These are phyloP conservation scores for Pseudochaenichthys georgianus DNA, from an alignment of 2,797 vertebrate genomes.

Conservation along the genomic window DNA sequence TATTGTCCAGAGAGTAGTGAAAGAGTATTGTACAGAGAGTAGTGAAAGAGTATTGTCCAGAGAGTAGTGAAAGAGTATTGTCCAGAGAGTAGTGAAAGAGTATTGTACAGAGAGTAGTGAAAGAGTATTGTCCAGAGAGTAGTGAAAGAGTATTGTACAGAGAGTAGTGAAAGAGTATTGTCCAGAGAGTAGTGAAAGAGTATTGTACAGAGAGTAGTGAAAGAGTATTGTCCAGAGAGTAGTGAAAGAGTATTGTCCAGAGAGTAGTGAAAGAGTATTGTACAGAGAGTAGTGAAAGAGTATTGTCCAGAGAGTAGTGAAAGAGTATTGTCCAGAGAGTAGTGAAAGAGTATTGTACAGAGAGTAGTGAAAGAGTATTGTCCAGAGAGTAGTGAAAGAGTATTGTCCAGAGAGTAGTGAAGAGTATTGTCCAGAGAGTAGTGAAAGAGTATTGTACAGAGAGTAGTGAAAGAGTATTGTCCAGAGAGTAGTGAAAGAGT, in stretches of 20 bases:
- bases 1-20: not conserved
- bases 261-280: no score
- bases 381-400: not conserved
- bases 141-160: not conserved
- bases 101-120: not conserved
- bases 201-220: not conserved
- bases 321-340: not conserved
- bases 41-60: not conserved
- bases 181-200: not conserved
- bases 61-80: no score
- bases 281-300: not conserved
- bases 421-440: not conserved
- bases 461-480: no score
- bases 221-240: not conserved
- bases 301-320: not conserved
- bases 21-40: not conserved
- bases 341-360: not conserved
- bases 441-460: not conserved
- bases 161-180: no score
- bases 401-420: not conserved
- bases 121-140: not conserved
- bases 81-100: not conserved
- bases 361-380: no score
- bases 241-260: not conserved
- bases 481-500: not conserved